Percentiles rank a stretch among this genome's conserved stretches.
These are phyloP conservation scores for Ginglymostoma cirratum DNA, from an alignment of 2,113 vertebrate species.

Conservation along the genomic window DNA sequence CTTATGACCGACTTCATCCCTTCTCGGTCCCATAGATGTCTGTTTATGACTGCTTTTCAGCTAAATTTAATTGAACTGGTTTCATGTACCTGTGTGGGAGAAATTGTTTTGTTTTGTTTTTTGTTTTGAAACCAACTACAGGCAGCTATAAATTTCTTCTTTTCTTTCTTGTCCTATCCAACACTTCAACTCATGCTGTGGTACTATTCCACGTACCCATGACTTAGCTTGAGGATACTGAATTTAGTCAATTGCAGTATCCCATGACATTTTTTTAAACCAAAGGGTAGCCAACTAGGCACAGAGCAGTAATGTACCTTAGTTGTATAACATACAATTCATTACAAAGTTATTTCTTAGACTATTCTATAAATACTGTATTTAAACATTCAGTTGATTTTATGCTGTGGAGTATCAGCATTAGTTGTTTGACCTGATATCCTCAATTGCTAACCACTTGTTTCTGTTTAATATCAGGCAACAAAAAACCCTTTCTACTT, in stretches of 20 bases:
- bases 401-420: background rate
- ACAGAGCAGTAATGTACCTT: background rate
- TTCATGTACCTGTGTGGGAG: background rate
- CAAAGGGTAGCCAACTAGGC: background rate
- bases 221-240: background rate
- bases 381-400: background rate
- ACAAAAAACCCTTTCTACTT: slow-evolving; percentile 99
- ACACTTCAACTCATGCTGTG: background rate
- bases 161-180: background rate
- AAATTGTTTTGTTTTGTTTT: background rate
- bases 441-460: background rate
- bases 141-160: background rate
- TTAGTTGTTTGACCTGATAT: background rate
- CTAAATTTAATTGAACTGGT: background rate
- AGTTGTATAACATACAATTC: background rate
- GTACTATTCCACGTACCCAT: background rate
- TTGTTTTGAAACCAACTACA: too few relatives aligned
- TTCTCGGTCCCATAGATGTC: background rate
- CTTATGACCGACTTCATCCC: background rate
- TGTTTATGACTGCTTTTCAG: background rate
- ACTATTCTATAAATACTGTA: background rate
- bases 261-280: background rate
- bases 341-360: background rate
- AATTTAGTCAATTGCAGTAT: background rate
- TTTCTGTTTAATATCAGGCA: slow-evolving; percentile 59